Conservation (phyloP, 1,140 invertebrate genomes). For the Caenorhabditis tropicalis region DNA sequence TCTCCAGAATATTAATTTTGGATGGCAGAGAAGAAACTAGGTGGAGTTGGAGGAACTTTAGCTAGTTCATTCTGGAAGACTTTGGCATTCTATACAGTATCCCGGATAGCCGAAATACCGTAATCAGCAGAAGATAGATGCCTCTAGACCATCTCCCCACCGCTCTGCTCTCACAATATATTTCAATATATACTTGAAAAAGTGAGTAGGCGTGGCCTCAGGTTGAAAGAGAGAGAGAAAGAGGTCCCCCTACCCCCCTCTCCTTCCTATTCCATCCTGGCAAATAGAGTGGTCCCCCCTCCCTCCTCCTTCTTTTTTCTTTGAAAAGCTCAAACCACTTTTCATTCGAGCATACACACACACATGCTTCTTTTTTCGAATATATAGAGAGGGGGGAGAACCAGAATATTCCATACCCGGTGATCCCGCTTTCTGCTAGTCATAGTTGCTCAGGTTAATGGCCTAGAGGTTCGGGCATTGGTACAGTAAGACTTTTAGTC, state of each 20-base stretch:
- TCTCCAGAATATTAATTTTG: too few species aligned
- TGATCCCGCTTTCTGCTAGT: background rate
- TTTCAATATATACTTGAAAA: background rate
- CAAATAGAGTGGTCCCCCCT: background rate
- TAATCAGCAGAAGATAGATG: too few species aligned
- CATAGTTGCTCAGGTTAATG: too few species aligned
- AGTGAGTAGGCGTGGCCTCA: constrained; percentile 9
- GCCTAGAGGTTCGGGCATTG: too few species aligned
- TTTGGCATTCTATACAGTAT: too few species aligned
- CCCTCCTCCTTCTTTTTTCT: background rate
- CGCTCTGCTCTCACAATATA: too few species aligned
- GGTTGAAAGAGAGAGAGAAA: background rate
- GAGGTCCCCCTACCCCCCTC: background rate
- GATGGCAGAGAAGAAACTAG: too few species aligned
- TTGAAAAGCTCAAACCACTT: constrained; percentile 21
- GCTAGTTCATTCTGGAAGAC: too few species aligned
- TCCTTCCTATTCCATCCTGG: background rate
- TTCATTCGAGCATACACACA: background rate
- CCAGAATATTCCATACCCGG: constrained; percentile 21
- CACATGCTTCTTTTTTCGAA: background rate
- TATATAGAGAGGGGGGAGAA: background rate
- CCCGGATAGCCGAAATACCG: too few species aligned
- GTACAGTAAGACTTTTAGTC: too few species aligned
- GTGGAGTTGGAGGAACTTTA: too few species aligned
- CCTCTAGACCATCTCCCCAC: too few species aligned